These are phyloP conservation scores for Solenodon paradoxus DNA, from an alignment of 2,113 vertebrate species.

Conservation along the genomic window DNA sequence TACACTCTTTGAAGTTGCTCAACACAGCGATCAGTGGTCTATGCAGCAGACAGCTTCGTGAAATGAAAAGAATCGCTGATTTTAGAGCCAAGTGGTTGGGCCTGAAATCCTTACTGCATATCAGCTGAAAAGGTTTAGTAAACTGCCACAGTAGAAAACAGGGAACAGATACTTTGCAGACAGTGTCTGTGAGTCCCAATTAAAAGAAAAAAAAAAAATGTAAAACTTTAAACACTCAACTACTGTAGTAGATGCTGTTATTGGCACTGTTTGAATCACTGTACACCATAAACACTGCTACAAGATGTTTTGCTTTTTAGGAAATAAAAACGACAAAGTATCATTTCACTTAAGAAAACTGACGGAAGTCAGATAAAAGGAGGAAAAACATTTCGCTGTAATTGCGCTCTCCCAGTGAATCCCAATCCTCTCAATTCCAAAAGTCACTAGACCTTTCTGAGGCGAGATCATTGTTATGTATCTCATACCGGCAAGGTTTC, in stretches of 20 bases:
- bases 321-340: background rate
- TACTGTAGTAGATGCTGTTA: background rate
- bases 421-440: background rate
- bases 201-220: background rate
- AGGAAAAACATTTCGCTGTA: background rate
- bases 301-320: background rate
- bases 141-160: background rate
- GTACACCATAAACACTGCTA: background rate
- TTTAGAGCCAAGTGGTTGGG: background rate
- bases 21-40: background rate
- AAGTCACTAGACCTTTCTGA: background rate
- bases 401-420: background rate
- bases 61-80: background rate
- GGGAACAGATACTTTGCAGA: background rate
- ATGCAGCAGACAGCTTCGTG: background rate
- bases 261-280: background rate
- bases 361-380: background rate
- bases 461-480: background rate
- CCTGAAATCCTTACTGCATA: background rate
- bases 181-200: background rate
- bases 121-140: background rate
- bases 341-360: slow-evolving; percentile 15
- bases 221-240: background rate
- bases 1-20: background rate
- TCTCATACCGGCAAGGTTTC: background rate